Evolutionary conservation across 2,113 vertebrate genomes (phyloP).

Genomic region (Lates calcarifer): DNA sequence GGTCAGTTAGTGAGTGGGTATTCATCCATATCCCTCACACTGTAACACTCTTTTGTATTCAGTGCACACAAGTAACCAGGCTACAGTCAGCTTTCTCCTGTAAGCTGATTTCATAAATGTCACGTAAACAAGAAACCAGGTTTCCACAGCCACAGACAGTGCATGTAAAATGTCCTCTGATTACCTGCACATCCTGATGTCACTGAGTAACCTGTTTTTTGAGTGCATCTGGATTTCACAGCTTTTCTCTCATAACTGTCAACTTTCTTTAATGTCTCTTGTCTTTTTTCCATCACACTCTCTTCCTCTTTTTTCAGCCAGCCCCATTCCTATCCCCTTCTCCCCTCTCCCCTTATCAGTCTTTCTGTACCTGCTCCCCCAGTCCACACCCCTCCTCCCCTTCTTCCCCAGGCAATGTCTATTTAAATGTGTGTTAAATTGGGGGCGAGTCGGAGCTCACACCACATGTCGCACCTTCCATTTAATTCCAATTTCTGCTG

Average conservation of each 20-base stretch:
- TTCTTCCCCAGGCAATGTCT: neutral
- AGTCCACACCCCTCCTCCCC: neutral
- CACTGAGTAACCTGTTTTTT: neutral
- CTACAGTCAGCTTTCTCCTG: neutral
- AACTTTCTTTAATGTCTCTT: no score
- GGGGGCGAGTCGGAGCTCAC: neutral
- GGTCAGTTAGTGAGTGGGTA: no score
- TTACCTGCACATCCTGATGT: no score
- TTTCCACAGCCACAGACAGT: no score
- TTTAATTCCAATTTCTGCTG: neutral
- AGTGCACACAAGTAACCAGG: neutral
- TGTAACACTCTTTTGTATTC: neutral
- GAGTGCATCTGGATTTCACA: no score
- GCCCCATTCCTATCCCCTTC: neutral
- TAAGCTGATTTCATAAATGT: neutral
- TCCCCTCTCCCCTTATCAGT: neutral
- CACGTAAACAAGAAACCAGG: neutral
- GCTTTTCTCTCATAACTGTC: no score
- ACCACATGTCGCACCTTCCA: neutral
- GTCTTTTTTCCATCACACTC: no score
- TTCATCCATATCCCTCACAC: no score
- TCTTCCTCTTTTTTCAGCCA: neutral
- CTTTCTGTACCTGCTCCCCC: neutral
- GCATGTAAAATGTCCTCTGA: no score
- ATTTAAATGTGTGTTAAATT: constrained; percentile 25